phyloP scores from a whole-genome alignment of 1,140 invertebrate genomes.

The Anoplophora glabripennis region DNA sequence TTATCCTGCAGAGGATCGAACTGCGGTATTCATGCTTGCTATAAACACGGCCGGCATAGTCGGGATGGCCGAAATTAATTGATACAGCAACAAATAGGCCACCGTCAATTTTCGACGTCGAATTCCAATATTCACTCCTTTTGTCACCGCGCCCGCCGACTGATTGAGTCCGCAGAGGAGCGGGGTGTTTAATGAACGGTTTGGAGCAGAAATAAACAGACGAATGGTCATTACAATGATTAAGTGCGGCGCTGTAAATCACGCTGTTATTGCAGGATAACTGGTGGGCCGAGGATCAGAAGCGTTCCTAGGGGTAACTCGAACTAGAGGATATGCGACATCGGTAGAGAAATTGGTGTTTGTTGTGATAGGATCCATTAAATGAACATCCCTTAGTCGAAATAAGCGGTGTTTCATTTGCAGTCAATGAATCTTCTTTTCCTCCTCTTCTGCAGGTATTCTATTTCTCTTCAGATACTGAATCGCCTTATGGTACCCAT shows the following conservation, averaged over 20 bases:
- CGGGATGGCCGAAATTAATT: neutral
- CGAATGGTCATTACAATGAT: constrained; percentile 29
- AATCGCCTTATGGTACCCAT: no score
- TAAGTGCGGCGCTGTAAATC: constrained; percentile 26
- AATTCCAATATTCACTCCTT: constrained; percentile 2
- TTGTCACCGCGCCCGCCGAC: constrained; percentile 3
- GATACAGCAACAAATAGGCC: neutral
- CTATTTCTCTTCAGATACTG: no score
- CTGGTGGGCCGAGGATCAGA: constrained; percentile 14
- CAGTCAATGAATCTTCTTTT: no score
- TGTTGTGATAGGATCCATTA: no score
- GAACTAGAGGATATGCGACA: constrained; percentile 7
- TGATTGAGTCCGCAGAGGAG: neutral
- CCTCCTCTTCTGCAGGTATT: no score
- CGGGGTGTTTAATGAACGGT: constrained; percentile 21
- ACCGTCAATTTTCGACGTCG: constrained; percentile 1
- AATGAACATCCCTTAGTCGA: no score
- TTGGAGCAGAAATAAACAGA: constrained; percentile 27
- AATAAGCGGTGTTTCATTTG: no score
- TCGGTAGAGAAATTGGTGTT: no score
- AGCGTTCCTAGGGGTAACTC: neutral
- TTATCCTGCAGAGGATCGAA: no score
- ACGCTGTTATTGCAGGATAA: constrained; percentile 22
- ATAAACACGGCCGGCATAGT: no score
- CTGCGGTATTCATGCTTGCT: no score